phyloP scores from a whole-genome alignment of 2,113 vertebrate genomes.

The Chelonoidis abingdonii region DNA sequence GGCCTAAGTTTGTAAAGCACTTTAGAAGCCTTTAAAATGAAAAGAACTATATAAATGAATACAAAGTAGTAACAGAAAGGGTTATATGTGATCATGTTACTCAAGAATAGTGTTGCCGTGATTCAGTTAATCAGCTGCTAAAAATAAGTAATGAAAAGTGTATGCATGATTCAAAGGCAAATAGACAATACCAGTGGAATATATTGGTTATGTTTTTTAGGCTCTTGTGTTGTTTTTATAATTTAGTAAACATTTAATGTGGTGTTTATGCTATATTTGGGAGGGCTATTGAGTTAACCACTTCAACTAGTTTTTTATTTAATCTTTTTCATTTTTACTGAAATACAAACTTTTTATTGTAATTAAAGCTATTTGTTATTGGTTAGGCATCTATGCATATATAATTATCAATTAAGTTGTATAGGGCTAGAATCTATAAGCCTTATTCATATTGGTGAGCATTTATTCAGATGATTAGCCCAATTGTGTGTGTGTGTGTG shows the following conservation, averaged over 20 bases:
- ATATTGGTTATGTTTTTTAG: not conserved
- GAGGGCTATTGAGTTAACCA: not conserved
- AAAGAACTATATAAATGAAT: not conserved
- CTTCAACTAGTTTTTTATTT: not conserved
- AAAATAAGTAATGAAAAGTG: not conserved
- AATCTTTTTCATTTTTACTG: not conserved
- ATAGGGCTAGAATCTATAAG: rapidly evolving
- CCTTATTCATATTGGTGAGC: not conserved
- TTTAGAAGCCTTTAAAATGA: not conserved
- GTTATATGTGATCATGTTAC: not conserved
- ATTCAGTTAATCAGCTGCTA: not conserved
- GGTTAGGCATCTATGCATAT: not conserved
- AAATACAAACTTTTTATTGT: not conserved
- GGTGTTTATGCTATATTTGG: not conserved
- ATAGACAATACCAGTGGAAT: not conserved
- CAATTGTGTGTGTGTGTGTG: rapidly evolving
- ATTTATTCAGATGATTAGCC: not conserved
- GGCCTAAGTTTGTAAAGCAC: not conserved
- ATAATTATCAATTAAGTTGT: not conserved
- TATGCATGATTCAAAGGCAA: not conserved
- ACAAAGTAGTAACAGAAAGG: not conserved
- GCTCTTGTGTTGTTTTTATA: not conserved
- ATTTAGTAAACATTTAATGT: not conserved
- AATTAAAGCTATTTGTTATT: not conserved
- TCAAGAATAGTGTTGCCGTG: not conserved